These are phyloP conservation scores for Heliconius ethilla DNA, from an alignment of 2,888 invertebrate genomes.

Conservation along the genomic window DNA sequence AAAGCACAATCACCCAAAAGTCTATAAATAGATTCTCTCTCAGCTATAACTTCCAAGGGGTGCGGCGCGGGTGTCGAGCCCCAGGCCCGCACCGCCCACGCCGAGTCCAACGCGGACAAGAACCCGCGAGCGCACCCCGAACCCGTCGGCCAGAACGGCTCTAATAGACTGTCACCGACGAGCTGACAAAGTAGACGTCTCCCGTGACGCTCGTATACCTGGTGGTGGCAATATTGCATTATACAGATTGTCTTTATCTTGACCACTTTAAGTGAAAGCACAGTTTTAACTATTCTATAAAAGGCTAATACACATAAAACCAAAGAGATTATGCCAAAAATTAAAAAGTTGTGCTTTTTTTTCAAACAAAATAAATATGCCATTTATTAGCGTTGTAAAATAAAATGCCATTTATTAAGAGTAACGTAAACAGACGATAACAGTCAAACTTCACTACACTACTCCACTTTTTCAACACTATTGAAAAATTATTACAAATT, in stretches of 20 bases:
- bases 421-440: no score
- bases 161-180: conserved; percentile 97
- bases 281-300: no score
- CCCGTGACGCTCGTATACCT: conserved; percentile 82
- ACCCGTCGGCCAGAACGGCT: conserved; percentile 99
- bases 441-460: no score
- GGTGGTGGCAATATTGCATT: neutral
- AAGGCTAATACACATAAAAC: no score
- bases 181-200: conserved; percentile 92
- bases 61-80: conserved; percentile 83
- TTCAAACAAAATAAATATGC: no score
- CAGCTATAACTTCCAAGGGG: conserved; percentile 93
- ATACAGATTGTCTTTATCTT: neutral
- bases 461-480: no score
- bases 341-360: no score
- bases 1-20: conserved; percentile 75
- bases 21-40: conserved; percentile 96
- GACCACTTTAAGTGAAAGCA: no score
- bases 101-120: conserved; percentile 96
- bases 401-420: no score
- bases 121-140: conserved; percentile 99
- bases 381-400: no score
- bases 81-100: conserved; percentile 96
- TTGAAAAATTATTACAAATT: no score
- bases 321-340: no score